Percentiles rank a stretch among this genome's conserved stretches.
phyloP scores from a whole-genome alignment of 1,140 invertebrate genomes.

The Sinella curviseta region DNA sequence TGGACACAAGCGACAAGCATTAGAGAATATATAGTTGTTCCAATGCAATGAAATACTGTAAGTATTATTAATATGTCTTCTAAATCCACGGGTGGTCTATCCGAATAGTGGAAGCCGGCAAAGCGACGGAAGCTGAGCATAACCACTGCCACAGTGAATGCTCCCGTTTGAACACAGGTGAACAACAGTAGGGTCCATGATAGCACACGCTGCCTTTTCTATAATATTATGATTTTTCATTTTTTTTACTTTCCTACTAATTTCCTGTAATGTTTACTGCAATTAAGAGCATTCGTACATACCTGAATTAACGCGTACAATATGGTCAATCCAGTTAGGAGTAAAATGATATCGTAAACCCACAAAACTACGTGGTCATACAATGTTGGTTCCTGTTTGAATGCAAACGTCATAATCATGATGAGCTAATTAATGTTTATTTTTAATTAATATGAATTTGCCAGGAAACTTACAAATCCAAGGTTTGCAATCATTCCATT shows the following conservation, averaged over 20 bases:
- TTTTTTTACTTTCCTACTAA: too few species aligned
- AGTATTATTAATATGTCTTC: slow-evolving; percentile 3
- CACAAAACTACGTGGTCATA: slow-evolving; percentile 8
- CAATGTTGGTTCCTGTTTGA: slow-evolving; percentile 17
- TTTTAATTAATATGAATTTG: neutral
- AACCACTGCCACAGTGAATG: slow-evolving; percentile 8
- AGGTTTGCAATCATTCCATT: neutral
- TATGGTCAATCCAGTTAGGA: slow-evolving; percentile 14
- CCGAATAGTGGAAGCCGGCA: slow-evolving; percentile 7
- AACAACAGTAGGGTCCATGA: slow-evolving; percentile 9
- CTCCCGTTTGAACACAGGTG: neutral
- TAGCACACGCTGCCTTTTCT: slow-evolving; percentile 21
- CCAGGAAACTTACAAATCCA: slow-evolving; percentile 15
- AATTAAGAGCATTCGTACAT: too few species aligned
- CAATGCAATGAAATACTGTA: neutral
- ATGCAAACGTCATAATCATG: too few species aligned
- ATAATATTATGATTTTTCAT: neutral
- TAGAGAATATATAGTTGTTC: slow-evolving; percentile 7
- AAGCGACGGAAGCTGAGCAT: slow-evolving; percentile 17
- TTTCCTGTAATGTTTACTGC: too few species aligned
- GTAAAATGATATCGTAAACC: slow-evolving; percentile 5
- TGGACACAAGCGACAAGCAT: slow-evolving; percentile 11
- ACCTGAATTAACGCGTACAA: neutral
- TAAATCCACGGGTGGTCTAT: slow-evolving; percentile 1
- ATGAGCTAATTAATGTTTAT: too few species aligned